A percentile compares a stretch with the other conserved stretches of the same genome.
Conservation (phyloP, 35 echinoderm and acorn worm species). For the Apostichopus californicus region DNA sequence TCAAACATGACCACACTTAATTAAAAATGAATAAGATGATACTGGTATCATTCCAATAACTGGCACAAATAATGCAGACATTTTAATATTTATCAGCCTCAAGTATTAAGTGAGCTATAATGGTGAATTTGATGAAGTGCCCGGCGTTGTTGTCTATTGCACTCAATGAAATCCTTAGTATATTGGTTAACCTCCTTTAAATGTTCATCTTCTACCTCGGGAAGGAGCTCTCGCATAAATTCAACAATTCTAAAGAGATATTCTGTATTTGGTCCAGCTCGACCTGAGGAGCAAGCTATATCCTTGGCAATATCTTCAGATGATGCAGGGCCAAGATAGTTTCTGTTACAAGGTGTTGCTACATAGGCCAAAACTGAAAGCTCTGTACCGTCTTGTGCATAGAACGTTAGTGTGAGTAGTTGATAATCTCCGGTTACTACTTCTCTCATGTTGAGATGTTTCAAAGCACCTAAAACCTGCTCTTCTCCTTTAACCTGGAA, state of each 20-base stretch:
- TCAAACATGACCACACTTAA: too few relatives aligned
- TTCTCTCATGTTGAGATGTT: slow-evolving; percentile 76
- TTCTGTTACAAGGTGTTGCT: slow-evolving; percentile 66
- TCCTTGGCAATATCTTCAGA: slow-evolving; percentile 54
- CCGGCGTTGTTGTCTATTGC: slow-evolving; percentile 3
- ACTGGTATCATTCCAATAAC: too few relatives aligned
- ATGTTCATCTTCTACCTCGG: slow-evolving; percentile 73
- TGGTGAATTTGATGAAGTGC: neutral
- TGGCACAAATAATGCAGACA: too few relatives aligned
- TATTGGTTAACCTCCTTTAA: slow-evolving; percentile 66
- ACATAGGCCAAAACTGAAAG: slow-evolving; percentile 54
- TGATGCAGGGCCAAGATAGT: slow-evolving; percentile 68
- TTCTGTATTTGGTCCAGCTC: slow-evolving; percentile 68
- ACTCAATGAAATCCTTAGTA: slow-evolving; percentile 24
- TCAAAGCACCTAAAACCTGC: slow-evolving; percentile 69
- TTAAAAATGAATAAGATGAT: too few relatives aligned
- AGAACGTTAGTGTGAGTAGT: slow-evolving; percentile 46
- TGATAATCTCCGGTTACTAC: slow-evolving; percentile 68
- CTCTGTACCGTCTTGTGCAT: slow-evolving; percentile 34
- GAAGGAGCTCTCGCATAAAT: slow-evolving; percentile 68
- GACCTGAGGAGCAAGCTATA: slow-evolving; percentile 58
- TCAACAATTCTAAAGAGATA: slow-evolving; percentile 78
- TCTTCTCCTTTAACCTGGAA: slow-evolving; percentile 77
- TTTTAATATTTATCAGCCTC: too few relatives aligned
- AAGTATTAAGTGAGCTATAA: neutral